Evolutionary conservation across 1,140 invertebrate species (phyloP).

Genomic region (Charaxes varanes): DNA sequence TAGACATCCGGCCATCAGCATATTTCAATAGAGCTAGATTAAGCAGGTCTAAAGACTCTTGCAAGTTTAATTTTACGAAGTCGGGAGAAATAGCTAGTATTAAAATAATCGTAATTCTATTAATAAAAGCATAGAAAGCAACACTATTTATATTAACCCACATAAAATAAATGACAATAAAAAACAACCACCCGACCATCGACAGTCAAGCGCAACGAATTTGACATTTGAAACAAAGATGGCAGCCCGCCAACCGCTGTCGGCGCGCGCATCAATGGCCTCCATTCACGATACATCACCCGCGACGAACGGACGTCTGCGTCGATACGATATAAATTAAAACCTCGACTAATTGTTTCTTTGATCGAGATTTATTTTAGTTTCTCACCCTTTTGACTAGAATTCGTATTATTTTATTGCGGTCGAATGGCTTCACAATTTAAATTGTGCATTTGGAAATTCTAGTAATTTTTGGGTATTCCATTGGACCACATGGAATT

Average conservation of each 20-base stretch:
- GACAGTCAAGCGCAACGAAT: slow-evolving; percentile 18
- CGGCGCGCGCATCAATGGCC: slow-evolving; percentile 27
- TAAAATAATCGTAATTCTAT: too few species aligned
- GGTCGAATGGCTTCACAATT: neutral
- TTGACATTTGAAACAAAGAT: slow-evolving; percentile 34
- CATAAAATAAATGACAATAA: slow-evolving; percentile 15
- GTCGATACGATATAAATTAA: slow-evolving; percentile 3
- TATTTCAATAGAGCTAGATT: too few species aligned
- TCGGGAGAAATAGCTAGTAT: too few species aligned
- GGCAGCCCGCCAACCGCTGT: slow-evolving; percentile 26
- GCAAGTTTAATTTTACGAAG: too few species aligned
- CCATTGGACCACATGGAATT: too few species aligned
- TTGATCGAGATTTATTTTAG: slow-evolving; percentile 12
- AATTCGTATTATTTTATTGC: neutral
- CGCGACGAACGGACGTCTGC: slow-evolving; percentile 7
- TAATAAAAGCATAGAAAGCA: too few species aligned
- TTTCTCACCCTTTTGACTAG: slow-evolving; percentile 11
- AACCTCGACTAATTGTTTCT: slow-evolving; percentile 14
- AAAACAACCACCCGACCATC: slow-evolving; percentile 14
- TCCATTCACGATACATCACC: slow-evolving; percentile 25
- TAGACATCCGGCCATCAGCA: too few species aligned
- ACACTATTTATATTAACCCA: slow-evolving; percentile 14
- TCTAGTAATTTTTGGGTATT: too few species aligned
- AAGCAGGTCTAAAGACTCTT: too few species aligned
- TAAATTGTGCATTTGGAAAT: neutral